Evolutionary conservation across 2,113 vertebrate genomes (phyloP), one percentile per base, ranked within the genome.

Genomic region (Sturnira hondurensis): DNA sequence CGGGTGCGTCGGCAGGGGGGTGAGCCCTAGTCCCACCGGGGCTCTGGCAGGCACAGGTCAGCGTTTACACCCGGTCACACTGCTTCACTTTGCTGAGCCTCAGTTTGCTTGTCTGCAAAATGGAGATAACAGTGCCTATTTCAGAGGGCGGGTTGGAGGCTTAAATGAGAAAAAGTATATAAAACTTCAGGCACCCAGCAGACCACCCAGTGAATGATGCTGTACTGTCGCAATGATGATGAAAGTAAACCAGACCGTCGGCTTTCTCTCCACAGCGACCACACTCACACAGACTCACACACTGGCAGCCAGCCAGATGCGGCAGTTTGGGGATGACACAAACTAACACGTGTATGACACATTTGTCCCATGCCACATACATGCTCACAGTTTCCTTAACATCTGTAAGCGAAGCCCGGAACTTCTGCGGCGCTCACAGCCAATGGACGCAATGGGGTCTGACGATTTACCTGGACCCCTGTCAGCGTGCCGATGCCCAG

Each of bases 51-150:
- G 84, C 36, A 45, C 17, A 47, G n/a, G 45, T 38, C 33, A 36
- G 28, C 36, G 71, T 52, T 10, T n/a, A 7, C 50, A 74, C 38
- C 26, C 54, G 58, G 28, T 65, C 50, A 5, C 76, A 85, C 73
- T 5, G 38, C 54, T 67, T 94, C 58, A 43, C 41, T 41, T 94
- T 58, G 61, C 61, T n/a, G 19, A 70, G 80, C 33, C 84, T 97
- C 86, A n/a, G 83, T 97, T 68, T 86, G 47, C 74, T 83, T 70
- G 61, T 91, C 86, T 68, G 73, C 61, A 89, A 91, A 92, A 43
- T 31, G 31, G 78, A 88, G 17, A 31, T 4, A 5, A 24, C 12
- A 16, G 26, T 13, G 31, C 41, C 73, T 31, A 14, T n/a, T 52
- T 65, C 28, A 8, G 15, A 68, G n/a, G 28, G 36, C 14, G 50